Evolutionary conservation across 2,888 invertebrate genomes (phyloP).

Genomic region (Protula sp.): DNA sequence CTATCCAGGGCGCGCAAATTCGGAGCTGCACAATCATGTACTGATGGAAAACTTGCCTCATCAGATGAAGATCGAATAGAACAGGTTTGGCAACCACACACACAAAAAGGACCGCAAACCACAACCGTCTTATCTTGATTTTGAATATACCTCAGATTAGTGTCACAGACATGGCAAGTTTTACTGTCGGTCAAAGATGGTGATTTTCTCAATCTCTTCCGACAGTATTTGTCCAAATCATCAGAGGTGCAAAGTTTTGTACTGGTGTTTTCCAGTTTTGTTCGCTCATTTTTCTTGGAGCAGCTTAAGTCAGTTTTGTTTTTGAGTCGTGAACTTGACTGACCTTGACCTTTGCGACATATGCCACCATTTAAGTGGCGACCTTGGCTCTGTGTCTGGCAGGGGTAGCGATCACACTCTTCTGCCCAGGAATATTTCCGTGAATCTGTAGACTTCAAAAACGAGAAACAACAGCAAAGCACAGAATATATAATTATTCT

Average conservation of each 20-base stretch:
- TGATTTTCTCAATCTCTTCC: too few relatives aligned
- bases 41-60: too few relatives aligned
- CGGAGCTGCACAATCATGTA: too few relatives aligned
- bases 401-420: not conserved
- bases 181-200: too few relatives aligned
- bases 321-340: too few relatives aligned
- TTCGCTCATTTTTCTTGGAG: not conserved
- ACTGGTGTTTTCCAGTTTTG: not conserved
- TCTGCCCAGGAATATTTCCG: not conserved
- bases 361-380: not conserved
- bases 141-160: not conserved
- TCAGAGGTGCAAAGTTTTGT: not conserved
- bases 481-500: constrained; percentile 24
- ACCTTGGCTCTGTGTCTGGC: not conserved
- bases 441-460: not conserved
- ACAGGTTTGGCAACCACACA: not conserved
- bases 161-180: too few relatives aligned
- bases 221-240: not conserved
- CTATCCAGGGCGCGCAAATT: too few relatives aligned
- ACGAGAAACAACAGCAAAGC: not conserved
- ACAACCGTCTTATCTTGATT: not conserved
- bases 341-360: too few relatives aligned
- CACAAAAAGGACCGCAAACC: not conserved
- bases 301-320: too few relatives aligned
- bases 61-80: not conserved